Conservation (phyloP, 2,888 invertebrate species). For the Oxytorus armatus region DNA sequence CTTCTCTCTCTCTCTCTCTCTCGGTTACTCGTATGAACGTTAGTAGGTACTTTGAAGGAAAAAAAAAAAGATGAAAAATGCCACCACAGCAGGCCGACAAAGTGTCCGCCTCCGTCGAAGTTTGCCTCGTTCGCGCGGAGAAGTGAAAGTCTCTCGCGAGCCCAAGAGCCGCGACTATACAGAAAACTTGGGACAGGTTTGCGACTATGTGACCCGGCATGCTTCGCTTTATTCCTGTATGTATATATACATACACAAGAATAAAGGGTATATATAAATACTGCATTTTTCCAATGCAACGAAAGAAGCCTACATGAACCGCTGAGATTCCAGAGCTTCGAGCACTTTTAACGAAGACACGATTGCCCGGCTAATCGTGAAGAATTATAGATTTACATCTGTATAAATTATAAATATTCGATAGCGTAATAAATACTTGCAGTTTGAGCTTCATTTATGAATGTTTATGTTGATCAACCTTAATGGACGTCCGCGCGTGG, state of each 20-base stretch:
- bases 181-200: constrained; percentile 62
- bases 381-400: neutral
- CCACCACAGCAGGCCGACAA: constrained; percentile 57
- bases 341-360: constrained; percentile 10
- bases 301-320: constrained; percentile 30
- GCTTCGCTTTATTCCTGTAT: constrained; percentile 16
- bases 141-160: constrained; percentile 62
- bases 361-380: neutral
- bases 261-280: neutral
- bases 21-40: constrained; percentile 9
- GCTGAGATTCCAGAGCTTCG: constrained; percentile 23
- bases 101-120: constrained; percentile 65
- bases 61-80: constrained; percentile 35
- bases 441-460: constrained; percentile 21
- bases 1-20: constrained; percentile 16
- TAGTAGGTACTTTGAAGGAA: constrained; percentile 44
- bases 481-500: neutral
- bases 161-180: constrained; percentile 36
- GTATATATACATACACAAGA: neutral
- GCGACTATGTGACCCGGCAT: constrained; percentile 55
- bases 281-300: constrained; percentile 24
- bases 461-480: neutral
- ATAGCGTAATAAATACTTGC: neutral
- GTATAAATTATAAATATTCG: neutral
- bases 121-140: constrained; percentile 65